Percentiles rank a stretch among this genome's conserved stretches.
phyloP scores from a whole-genome alignment of 2,113 vertebrate genomes.

The Condylura cristata region DNA sequence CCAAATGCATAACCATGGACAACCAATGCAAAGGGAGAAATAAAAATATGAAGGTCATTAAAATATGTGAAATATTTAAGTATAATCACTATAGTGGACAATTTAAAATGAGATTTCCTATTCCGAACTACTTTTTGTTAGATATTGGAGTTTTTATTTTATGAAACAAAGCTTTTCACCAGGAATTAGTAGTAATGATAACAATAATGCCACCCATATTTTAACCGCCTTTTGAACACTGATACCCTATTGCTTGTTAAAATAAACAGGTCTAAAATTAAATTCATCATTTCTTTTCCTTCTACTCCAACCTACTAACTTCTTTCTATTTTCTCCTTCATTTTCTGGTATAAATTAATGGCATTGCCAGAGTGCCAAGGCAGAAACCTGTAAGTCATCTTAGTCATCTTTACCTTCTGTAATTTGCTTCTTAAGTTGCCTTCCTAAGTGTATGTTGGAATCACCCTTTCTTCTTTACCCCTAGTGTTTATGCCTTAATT shows the following conservation, averaged over 20 bases:
- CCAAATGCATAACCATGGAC: neutral
- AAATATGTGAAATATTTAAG: constrained; percentile 18
- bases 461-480: neutral
- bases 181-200: neutral
- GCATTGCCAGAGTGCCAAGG: neutral
- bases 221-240: neutral
- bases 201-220: neutral
- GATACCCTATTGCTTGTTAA: neutral
- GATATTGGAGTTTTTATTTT: constrained; percentile 36
- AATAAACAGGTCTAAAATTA: neutral
- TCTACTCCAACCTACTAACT: neutral
- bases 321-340: neutral
- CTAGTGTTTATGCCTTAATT: neutral
- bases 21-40: constrained; percentile 14
- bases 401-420: neutral
- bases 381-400: neutral
- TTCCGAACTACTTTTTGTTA: constrained; percentile 23
- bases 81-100: neutral
- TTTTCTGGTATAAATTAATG: neutral
- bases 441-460: neutral
- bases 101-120: constrained; percentile 35
- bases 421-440: neutral
- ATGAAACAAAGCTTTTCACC: constrained; percentile 17
- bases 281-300: neutral
- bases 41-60: constrained; percentile 37